These are phyloP conservation scores for Stichodactyla mertensii DNA, from an alignment of 64 coral and sea anemone genomes.

Conservation along the genomic window DNA sequence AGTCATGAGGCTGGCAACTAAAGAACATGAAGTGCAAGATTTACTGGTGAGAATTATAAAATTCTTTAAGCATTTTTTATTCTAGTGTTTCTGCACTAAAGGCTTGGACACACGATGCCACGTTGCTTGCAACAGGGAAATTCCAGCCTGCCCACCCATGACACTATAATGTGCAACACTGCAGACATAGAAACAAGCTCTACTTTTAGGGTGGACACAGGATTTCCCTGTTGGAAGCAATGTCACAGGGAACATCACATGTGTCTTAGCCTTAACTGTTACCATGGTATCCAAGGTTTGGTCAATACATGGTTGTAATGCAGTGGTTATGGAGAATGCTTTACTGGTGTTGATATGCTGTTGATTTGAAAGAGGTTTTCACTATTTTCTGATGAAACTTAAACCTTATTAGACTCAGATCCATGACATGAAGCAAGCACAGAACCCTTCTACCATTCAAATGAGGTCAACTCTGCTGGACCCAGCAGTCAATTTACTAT, in stretches of 20 bases:
- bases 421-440: conserved; percentile 98
- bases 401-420: conserved; percentile 77
- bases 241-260: no score
- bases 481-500: conserved; percentile 95
- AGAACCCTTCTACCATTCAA: conserved; percentile 89
- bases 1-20: conserved; percentile 94
- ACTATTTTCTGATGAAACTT: neutral
- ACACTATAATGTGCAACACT: no score
- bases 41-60: conserved; percentile 91
- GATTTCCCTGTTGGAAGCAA: no score
- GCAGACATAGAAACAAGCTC: no score
- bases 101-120: no score
- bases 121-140: no score
- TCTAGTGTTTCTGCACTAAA: neutral
- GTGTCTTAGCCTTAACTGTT: neutral
- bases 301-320: neutral
- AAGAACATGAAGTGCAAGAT: conserved; percentile 99
- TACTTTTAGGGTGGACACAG: no score
- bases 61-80: neutral
- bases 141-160: no score
- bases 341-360: neutral
- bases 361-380: neutral
- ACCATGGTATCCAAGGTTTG: neutral
- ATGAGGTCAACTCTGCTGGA: conserved; percentile 91
- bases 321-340: no score